A percentile compares a stretch with the other conserved stretches of the same genome.
Conservation (phyloP, 1,140 invertebrate species). For the Ditylenchus dipsaci region DNA sequence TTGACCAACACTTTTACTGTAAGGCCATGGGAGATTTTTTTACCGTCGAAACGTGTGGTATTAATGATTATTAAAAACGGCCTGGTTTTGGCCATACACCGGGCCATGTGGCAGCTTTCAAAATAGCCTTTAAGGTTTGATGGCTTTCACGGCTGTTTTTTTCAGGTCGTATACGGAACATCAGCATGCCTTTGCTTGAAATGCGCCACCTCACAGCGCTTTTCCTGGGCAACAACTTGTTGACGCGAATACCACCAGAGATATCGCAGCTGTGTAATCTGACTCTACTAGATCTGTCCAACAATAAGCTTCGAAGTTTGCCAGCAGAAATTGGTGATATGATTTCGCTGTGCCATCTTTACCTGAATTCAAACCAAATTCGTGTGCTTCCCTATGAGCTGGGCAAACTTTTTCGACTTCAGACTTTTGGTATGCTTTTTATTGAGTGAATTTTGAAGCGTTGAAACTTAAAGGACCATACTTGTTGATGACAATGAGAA, state of each 20-base stretch:
- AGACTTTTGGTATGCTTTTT: slow-evolving; percentile 63
- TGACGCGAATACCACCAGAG: slow-evolving; percentile 42
- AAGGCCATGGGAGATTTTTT: too few relatives aligned
- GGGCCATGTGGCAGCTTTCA: too few relatives aligned
- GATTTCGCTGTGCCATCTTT: slow-evolving; percentile 76
- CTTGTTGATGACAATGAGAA: too few relatives aligned
- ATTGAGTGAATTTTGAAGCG: slow-evolving; percentile 5
- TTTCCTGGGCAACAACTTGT: slow-evolving; percentile 46
- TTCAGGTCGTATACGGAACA: slow-evolving; percentile 37
- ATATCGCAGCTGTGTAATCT: slow-evolving; percentile 64
- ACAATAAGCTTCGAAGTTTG: slow-evolving; percentile 84
- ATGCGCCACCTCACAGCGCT: slow-evolving; percentile 50
- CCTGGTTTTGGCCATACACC: too few relatives aligned
- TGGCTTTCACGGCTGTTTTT: neutral
- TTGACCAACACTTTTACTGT: too few relatives aligned
- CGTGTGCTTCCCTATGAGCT: slow-evolving; percentile 89
- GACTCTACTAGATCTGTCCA: slow-evolving; percentile 80
- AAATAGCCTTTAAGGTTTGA: neutral
- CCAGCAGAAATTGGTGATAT: slow-evolving; percentile 68
- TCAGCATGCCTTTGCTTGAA: slow-evolving; percentile 38
- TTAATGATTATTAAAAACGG: too few relatives aligned
- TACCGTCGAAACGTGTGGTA: too few relatives aligned
- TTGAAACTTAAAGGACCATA: too few relatives aligned
- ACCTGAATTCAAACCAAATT: slow-evolving; percentile 86
- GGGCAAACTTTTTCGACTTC: slow-evolving; percentile 92